Evolutionary conservation across 2,888 invertebrate species (phyloP).

Genomic region (Flexamia atlantica): DNA sequence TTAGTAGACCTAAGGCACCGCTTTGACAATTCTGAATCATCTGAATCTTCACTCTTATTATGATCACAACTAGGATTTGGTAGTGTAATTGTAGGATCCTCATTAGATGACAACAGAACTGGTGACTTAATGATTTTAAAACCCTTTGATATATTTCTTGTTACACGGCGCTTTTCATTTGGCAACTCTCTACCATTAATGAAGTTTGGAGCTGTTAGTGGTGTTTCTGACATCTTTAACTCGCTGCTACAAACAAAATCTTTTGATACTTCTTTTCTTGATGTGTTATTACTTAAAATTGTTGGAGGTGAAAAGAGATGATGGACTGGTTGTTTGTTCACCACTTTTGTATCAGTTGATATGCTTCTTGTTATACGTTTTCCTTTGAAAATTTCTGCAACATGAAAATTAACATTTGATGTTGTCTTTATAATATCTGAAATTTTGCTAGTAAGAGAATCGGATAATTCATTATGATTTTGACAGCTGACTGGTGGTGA

Average conservation of each 20-base stretch:
- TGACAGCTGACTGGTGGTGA: not conserved
- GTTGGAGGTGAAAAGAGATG: not conserved
- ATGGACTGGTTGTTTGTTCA: not conserved
- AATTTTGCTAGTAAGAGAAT: not conserved
- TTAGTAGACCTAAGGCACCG: conserved; percentile 4
- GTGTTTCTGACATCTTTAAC: not conserved
- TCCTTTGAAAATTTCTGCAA: not conserved
- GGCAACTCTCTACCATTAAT: not conserved
- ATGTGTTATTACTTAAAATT: not conserved
- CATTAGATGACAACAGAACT: not conserved
- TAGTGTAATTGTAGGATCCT: not conserved
- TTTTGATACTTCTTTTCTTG: not conserved
- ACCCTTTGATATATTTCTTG: not conserved
- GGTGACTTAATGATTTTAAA: not conserved
- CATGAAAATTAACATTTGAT: not conserved
- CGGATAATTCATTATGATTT: not conserved
- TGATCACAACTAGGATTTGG: not conserved
- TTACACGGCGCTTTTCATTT: not conserved
- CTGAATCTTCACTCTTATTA: not conserved
- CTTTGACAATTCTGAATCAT: not conserved
- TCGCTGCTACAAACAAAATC: not conserved
- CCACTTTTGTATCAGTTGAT: conserved; percentile 8
- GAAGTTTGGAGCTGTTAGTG: not conserved
- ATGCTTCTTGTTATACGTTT: not conserved
- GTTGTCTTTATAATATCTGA: not conserved